Base-by-base conservation (phyloP, 92 coral and sea anemone species). In the Scolanthus callimorphus region DNA sequence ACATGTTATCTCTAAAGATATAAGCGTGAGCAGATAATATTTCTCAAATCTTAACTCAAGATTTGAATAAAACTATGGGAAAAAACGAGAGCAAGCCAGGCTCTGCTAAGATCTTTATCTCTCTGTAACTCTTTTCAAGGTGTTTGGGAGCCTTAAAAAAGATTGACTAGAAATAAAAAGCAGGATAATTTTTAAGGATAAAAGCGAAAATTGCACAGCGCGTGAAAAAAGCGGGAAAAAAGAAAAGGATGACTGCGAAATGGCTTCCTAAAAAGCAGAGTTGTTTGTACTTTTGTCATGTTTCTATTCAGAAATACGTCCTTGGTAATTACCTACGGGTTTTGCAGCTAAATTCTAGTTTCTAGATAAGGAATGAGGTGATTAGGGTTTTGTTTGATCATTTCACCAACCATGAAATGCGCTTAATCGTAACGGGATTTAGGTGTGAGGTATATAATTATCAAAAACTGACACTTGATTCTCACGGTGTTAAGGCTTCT, bases 11-110 rank as follows among this genome's bases (percentile, higher is more conserved):
- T 41, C 26, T 51, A 29, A 66, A 41, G 27, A 50, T 31, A 64
- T 64, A 55, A 20, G 43, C 13, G 17, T 12, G 25, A 31, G 38
- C 28, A 55, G 53, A 41, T 49, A 24, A 66, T 39, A 51, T 52
- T 58, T 43, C 9, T 25, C 38, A 56, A 25, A 39, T 67, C 49
- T 55, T 59, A 19, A 27, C 60, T 27, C 55, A 45, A 24, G 56
- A 43, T 68, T 68, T 39, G 54, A 68, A 41, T 56, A 56, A 25
- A 68, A 68, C 64, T 68, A 59, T 68, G 75, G 75, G 75, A 68
- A 68, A 41, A 54, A 12, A 19, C 43, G 51, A 51, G 27, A 27
- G 41, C 17, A 11, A 51, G 62, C 52, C 73, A 66, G 73, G 73
- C 73, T 29, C 26, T 34, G 43, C 62, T 0, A n/a, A 51, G 73